Base-by-base conservation (phyloP, 2,888 invertebrate genomes). In the Augochlorella aurata region DNA sequence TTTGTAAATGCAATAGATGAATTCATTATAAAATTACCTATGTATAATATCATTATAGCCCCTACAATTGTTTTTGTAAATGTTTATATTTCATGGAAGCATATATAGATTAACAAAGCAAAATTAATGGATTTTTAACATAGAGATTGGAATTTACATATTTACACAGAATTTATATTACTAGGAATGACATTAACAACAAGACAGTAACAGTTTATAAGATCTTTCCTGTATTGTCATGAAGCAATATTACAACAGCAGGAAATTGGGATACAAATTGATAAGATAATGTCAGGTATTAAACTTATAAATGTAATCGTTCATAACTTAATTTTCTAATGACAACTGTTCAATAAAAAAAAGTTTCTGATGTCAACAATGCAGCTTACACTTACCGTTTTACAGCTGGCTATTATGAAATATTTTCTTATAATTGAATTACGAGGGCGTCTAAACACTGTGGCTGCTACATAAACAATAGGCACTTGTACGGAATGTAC, bases 301-400 rank as follows among this genome's bases (percentile, higher is more conserved):
- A 65, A 47, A 49, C 47, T 61, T 14, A 50, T 50, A 70, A 73
- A 75, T 66, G 54, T 9, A 58, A 54, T 14, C 9, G 47, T 24
- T 24, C 38, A 38, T 14, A 49, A 14, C 9, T 65, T 12, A 52
- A 81, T 77, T 71, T 70, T 38, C n/a, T 47, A 70, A 72, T 79
- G 82, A 74, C 78, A 81, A 79, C 69, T 76, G 78, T 66, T 76
- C 61, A 49, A 58, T 54, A 76, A 84, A 84, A 83, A 75, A 82
- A 83, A 76, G 61, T 76, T 73, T 70, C 69, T 18, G 82, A 85
- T 88, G 87, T 88, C 87, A 88, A 88, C 89, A 88, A 83, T 83
- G 74, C 76, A 73, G 77, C 54, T 50, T 72, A 61, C 67, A 85
- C 85, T 85, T 81, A 83, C 84, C 83, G 81, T 81, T 75, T 75